Percentiles rank a stretch among this genome's conserved stretches.
Evolutionary conservation across 2,113 vertebrate species (phyloP).

Genomic region (Paratilapia polleni): DNA sequence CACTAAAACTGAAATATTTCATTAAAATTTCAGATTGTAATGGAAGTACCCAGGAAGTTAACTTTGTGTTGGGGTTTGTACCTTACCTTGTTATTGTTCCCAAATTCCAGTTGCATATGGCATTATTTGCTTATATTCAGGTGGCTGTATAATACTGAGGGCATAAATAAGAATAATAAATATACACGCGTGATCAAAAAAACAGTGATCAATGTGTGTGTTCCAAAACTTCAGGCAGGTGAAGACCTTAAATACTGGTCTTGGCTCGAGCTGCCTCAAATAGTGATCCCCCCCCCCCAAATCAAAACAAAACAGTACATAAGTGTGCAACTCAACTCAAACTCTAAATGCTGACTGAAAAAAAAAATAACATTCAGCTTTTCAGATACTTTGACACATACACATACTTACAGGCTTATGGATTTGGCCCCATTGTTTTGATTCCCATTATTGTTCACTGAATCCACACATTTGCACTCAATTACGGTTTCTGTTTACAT

Average conservation of each 20-base stretch:
- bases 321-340: slow-evolving; percentile 26
- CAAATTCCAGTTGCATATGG: background rate
- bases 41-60: too few relatives aligned
- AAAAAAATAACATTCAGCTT: slow-evolving; percentile 1
- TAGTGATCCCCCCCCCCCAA: background rate
- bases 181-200: background rate
- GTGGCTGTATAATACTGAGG: background rate
- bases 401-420: slow-evolving; percentile 7
- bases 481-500: slow-evolving; percentile 56
- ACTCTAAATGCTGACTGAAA: slow-evolving; percentile 9
- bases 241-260: slow-evolving; percentile 12
- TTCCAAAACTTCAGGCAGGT: slow-evolving; percentile 28
- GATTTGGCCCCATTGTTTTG: slow-evolving; percentile 46
- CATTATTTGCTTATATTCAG: background rate
- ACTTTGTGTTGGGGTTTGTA: background rate
- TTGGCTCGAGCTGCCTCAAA: background rate
- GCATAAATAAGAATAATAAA: background rate
- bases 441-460: slow-evolving; percentile 40
- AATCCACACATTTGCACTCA: slow-evolving; percentile 33
- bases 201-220: background rate
- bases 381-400: background rate
- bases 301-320: slow-evolving; percentile 15
- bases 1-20: background rate
- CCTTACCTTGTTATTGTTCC: background rate
- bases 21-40: background rate